A percentile compares a stretch with the other conserved stretches of the same genome.
These are phyloP conservation scores for Hydropsyche tenuis DNA, from an alignment of 1,140 invertebrate genomes.

Conservation along the genomic window DNA sequence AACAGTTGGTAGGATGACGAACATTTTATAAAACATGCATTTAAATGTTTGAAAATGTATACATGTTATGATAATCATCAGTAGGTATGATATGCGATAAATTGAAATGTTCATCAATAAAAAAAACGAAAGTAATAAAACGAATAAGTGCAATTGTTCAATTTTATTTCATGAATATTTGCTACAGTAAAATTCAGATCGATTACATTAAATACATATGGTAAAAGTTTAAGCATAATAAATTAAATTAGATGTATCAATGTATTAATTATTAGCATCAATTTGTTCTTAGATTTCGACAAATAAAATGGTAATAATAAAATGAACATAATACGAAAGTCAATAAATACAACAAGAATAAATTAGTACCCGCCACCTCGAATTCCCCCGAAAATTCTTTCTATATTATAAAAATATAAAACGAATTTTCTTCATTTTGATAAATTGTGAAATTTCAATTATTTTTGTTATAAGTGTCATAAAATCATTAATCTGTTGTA, in stretches of 20 bases:
- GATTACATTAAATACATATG: neutral
- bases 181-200: no score
- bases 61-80: no score
- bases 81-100: no score
- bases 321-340: neutral
- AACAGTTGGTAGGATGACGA: neutral
- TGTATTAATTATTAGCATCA: neutral
- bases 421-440: neutral
- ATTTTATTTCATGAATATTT: no score
- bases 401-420: neutral
- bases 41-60: neutral
- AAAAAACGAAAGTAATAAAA: no score
- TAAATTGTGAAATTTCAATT: neutral
- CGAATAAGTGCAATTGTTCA: no score
- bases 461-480: conserved; percentile 6
- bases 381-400: conserved; percentile 24
- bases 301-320: neutral
- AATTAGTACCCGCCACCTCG: conserved; percentile 27
- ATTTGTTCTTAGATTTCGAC: neutral
- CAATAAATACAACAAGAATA: conserved; percentile 28
- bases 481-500: conserved; percentile 11
- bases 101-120: no score
- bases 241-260: neutral
- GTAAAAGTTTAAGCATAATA: conserved; percentile 9
- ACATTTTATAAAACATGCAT: neutral